A percentile compares a stretch with the other conserved stretches of the same genome.
Conservation (phyloP, 1,140 invertebrate genomes). For the Steinernema khuongi region DNA sequence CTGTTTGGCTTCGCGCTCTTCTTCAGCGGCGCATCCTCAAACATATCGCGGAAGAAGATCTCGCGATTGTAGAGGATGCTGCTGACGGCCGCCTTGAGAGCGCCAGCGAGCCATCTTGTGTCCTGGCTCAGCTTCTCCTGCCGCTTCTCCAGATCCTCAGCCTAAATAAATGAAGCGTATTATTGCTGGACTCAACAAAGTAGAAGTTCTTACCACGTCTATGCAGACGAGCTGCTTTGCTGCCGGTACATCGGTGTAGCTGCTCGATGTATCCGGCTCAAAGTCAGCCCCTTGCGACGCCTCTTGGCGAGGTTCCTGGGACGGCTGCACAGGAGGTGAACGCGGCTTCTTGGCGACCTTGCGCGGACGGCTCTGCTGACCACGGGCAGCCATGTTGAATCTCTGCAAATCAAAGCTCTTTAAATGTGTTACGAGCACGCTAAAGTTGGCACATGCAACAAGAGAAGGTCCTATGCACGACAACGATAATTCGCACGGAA, state of each 20-base stretch:
- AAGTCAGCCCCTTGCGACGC: too few relatives aligned
- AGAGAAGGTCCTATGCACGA: too few relatives aligned
- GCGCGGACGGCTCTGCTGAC: too few relatives aligned
- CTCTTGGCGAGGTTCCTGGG: too few relatives aligned
- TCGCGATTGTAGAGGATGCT: neutral
- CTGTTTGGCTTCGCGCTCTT: neutral
- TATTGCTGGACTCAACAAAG: too few relatives aligned
- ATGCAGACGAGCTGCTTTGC: neutral
- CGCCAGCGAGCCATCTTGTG: neutral
- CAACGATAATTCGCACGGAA: too few relatives aligned
- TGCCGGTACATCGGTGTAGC: neutral
- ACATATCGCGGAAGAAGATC: neutral
- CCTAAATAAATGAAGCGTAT: neutral
- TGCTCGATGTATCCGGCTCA: neutral
- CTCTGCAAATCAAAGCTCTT: too few relatives aligned
- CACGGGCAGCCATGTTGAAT: too few relatives aligned
- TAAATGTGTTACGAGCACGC: too few relatives aligned
- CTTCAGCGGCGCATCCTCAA: neutral
- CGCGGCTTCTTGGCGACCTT: too few relatives aligned
- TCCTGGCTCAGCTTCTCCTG: neutral
- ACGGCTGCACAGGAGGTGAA: too few relatives aligned
- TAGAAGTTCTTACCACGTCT: neutral
- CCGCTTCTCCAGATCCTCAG: neutral
- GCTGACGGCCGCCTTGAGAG: neutral
- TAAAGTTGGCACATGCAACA: too few relatives aligned